Evolutionary conservation across 2,888 invertebrate genomes (phyloP).

Genomic region (Abscondita cerata): DNA sequence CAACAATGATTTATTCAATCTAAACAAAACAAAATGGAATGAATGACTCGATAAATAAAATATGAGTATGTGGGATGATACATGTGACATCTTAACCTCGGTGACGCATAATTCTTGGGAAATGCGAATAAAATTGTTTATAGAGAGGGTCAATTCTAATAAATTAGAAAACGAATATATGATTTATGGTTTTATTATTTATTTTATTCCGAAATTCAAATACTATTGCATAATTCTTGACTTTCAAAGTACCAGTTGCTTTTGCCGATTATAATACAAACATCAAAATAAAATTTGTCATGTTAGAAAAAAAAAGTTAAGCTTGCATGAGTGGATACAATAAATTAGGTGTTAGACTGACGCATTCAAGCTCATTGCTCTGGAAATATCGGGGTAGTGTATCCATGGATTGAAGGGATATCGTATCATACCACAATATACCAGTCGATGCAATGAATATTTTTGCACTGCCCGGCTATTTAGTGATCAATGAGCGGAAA

Average conservation of each 20-base stretch:
- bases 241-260: no score
- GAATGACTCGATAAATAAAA: slow-evolving; percentile 41
- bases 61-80: slow-evolving; percentile 42
- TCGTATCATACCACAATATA: slow-evolving; percentile 43
- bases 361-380: slow-evolving; percentile 48
- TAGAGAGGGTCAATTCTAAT: slow-evolving; percentile 15
- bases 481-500: slow-evolving; percentile 57
- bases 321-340: slow-evolving; percentile 32
- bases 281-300: background rate
- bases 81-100: slow-evolving; percentile 41
- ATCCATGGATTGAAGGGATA: slow-evolving; percentile 41
- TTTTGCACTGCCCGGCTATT: slow-evolving; percentile 54
- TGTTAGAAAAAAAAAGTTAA: slow-evolving; percentile 19
- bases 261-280: background rate
- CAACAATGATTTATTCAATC: slow-evolving; percentile 15
- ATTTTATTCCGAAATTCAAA: no score
- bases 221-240: background rate
- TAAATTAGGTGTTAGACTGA: slow-evolving; percentile 46
- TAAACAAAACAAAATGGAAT: slow-evolving; percentile 26
- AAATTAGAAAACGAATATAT: slow-evolving; percentile 5
- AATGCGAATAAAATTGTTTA: slow-evolving; percentile 18
- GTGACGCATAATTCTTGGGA: slow-evolving; percentile 21
- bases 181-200: no score
- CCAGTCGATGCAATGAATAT: slow-evolving; percentile 47
- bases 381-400: slow-evolving; percentile 49